Evolutionary conservation across 2,113 vertebrate genomes (phyloP).

Genomic region (Apus apus): DNA sequence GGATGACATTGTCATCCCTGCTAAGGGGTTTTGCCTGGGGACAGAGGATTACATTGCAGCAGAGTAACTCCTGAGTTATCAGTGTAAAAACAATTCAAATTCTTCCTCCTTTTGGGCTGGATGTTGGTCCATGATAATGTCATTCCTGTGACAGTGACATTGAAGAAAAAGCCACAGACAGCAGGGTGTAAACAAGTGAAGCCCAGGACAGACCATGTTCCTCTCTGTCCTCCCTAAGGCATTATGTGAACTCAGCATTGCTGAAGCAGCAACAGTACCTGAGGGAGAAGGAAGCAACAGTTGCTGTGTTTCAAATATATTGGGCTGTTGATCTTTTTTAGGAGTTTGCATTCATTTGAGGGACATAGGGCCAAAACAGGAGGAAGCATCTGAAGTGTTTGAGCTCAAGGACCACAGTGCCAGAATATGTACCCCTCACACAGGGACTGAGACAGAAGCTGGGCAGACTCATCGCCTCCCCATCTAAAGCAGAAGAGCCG

Average conservation of each 20-base stretch:
- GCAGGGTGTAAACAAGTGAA: neutral
- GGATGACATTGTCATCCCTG: neutral
- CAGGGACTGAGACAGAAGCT: neutral
- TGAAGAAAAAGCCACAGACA: neutral
- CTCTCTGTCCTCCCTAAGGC: neutral
- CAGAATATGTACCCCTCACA: rapidly evolving
- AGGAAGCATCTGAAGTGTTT: neutral
- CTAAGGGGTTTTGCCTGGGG: neutral
- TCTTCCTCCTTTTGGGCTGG: constrained; percentile 3
- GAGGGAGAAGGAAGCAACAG: neutral
- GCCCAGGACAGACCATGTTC: neutral
- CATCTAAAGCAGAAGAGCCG: neutral
- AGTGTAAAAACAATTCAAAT: neutral
- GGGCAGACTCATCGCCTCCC: rapidly evolving
- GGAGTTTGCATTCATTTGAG: neutral
- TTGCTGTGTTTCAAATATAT: neutral
- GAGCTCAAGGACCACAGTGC: neutral
- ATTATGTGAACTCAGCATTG: neutral
- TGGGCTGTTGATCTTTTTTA: neutral
- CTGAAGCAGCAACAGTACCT: neutral
- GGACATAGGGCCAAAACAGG: neutral
- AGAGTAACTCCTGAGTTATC: neutral
- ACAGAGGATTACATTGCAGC: neutral
- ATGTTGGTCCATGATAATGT: constrained; percentile 4
- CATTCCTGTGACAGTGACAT: neutral